Conservation (phyloP, 30 jellyfish, hydroid and myxozoan genomes). For the Aurelia coerulea region DNA sequence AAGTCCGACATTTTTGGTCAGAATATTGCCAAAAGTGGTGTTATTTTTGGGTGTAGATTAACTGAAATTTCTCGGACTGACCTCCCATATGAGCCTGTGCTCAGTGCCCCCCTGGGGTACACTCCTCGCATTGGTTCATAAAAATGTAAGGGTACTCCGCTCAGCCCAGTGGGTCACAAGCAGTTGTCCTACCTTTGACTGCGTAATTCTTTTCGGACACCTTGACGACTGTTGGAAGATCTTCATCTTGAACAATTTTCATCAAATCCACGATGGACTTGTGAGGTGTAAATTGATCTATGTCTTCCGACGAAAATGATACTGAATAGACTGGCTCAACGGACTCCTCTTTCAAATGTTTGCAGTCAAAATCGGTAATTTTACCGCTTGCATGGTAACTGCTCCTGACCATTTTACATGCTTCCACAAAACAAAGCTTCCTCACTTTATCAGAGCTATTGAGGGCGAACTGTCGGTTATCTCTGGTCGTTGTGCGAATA, state of each 20-base stretch:
- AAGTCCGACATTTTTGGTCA: no score
- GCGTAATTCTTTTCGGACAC: constrained; percentile 5
- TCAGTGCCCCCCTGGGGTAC: no score
- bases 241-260: constrained; percentile 8
- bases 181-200: neutral
- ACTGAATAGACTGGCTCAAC: neutral
- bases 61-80: no score
- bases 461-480: neutral
- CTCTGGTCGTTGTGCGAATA: neutral
- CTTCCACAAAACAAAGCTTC: neutral
- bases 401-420: neutral
- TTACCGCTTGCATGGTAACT: neutral
- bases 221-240: constrained; percentile 4
- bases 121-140: no score
- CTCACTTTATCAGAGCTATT: neutral
- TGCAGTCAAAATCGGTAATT: neutral
- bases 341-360: neutral
- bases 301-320: neutral
- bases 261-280: neutral
- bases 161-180: constrained; percentile 10
- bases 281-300: constrained; percentile 2
- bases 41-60: no score
- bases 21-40: no score
- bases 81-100: no score
- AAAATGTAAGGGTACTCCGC: no score